Evolutionary conservation across 2,113 vertebrate species (phyloP).

Genomic region (Caracal caracal): DNA sequence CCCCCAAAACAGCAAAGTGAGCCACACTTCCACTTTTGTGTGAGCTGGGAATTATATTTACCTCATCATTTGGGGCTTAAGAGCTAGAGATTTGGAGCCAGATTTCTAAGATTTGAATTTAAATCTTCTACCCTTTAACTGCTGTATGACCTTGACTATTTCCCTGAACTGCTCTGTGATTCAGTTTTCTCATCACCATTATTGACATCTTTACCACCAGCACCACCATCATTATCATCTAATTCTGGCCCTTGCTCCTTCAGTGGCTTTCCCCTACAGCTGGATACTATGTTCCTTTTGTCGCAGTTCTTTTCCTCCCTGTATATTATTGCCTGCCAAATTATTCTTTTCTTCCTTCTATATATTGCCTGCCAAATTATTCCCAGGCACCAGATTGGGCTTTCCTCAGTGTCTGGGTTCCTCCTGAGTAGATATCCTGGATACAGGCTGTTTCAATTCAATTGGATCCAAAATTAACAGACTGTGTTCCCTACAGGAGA

Average conservation of each 20-base stretch:
- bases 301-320: not conserved
- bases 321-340: conserved; percentile 29
- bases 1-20: not conserved
- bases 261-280: not conserved
- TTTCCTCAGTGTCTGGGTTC: conserved; percentile 71
- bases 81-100: not conserved
- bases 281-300: not conserved
- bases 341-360: not conserved
- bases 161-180: not conserved
- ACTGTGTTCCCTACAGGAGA: conserved; percentile 62
- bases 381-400: conserved; percentile 69
- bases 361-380: conserved; percentile 53
- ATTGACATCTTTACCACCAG: not conserved
- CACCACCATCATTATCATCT: not conserved
- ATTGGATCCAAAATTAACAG: conserved; percentile 66
- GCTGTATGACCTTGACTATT: not conserved
- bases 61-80: not conserved
- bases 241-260: not conserved
- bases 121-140: not conserved
- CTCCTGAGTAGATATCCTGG: conserved; percentile 72
- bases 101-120: not conserved
- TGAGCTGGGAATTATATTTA: not conserved
- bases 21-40: not conserved
- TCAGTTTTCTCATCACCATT: not conserved
- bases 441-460: conserved; percentile 64